Evolutionary conservation across 2,113 vertebrate genomes (phyloP).

Genomic region (Colius striatus): DNA sequence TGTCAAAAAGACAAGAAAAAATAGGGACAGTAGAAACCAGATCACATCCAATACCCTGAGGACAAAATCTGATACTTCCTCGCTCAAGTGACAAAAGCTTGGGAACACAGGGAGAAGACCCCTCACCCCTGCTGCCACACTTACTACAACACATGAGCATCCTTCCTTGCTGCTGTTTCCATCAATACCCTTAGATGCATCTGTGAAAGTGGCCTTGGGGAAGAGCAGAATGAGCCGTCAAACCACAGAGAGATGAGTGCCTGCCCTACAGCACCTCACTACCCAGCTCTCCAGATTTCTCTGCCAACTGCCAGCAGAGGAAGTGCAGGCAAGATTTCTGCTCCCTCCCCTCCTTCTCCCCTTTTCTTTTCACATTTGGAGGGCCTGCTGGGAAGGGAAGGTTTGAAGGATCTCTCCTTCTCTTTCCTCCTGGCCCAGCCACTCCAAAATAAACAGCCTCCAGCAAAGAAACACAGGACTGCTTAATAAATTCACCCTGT

Average conservation of each 20-base stretch:
- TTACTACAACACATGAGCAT: fast-evolving
- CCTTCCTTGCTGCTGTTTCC: not conserved
- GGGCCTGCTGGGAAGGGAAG: not conserved
- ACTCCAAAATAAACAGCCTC: constrained; percentile 58
- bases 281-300: not conserved
- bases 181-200: not conserved
- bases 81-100: not conserved
- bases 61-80: not conserved
- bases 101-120: not conserved
- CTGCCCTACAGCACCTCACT: not conserved
- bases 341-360: not conserved
- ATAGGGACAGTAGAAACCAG: not conserved
- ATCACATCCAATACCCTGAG: not conserved
- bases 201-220: not conserved
- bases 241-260: fast-evolving
- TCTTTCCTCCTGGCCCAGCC: constrained; percentile 7
- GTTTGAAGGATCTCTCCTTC: constrained; percentile 25
- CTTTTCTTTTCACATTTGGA: not conserved
- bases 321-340: not conserved
- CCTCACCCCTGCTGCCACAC: not conserved
- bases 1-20: not conserved
- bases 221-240: not conserved
- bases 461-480: not conserved
- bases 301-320: not conserved
- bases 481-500: constrained; percentile 31